These are phyloP conservation scores for Calcarius ornatus DNA, from an alignment of 2,113 vertebrate genomes.

Conservation along the genomic window DNA sequence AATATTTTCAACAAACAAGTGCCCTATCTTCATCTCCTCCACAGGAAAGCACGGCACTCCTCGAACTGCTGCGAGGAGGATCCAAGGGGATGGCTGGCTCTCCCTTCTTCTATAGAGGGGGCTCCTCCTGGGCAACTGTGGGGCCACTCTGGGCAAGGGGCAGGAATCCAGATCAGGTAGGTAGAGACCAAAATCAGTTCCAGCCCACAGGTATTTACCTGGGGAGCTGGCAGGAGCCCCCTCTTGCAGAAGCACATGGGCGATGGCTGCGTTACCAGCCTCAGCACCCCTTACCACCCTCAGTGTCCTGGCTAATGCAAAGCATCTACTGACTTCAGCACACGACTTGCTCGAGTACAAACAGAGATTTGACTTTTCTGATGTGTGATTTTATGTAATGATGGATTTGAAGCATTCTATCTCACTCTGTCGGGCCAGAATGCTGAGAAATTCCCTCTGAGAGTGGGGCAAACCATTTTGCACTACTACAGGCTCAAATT, in stretches of 20 bases:
- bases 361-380: neutral
- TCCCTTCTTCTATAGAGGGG: neutral
- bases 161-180: neutral
- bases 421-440: neutral
- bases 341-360: neutral
- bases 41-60: neutral
- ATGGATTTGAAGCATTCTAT: neutral
- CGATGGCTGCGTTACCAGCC: accelerated
- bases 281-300: accelerated
- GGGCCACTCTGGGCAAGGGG: neutral
- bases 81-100: neutral
- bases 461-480: neutral
- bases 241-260: neutral
- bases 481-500: slow-evolving; percentile 8
- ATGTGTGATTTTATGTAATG: neutral
- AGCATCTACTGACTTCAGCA: neutral
- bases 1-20: slow-evolving; percentile 38
- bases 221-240: neutral
- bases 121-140: neutral
- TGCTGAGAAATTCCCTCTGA: neutral
- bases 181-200: neutral
- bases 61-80: neutral
- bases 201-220: neutral
- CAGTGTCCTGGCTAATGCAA: neutral
- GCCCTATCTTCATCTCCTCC: neutral